Percentiles rank a stretch among this genome's conserved stretches.
These are phyloP conservation scores for Pagrus major DNA, from an alignment of 2,113 vertebrate species.

Conservation along the genomic window DNA sequence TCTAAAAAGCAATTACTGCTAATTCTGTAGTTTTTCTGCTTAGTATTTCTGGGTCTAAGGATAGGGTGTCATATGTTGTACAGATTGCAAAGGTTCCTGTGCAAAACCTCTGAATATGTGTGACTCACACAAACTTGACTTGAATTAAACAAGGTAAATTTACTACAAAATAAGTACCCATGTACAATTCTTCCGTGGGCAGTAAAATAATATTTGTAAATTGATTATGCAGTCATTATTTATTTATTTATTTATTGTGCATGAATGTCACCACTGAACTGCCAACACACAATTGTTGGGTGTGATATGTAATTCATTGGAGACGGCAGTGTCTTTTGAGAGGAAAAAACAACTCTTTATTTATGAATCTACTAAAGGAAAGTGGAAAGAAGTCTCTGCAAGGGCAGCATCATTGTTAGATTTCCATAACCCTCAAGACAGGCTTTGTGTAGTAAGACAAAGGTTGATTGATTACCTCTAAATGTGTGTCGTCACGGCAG, in stretches of 20 bases:
- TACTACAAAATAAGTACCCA: background rate
- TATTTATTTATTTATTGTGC: conserved; percentile 1
- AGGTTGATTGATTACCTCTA: conserved; percentile 85
- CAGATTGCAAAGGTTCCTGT: background rate
- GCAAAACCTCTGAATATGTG: background rate
- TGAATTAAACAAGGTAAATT: background rate
- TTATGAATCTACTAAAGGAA: conserved; percentile 58
- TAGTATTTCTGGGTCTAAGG: background rate
- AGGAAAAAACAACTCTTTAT: conserved; percentile 59
- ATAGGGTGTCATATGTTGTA: background rate
- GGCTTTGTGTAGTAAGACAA: conserved; percentile 81
- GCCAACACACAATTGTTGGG: background rate
- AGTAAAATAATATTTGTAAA: background rate
- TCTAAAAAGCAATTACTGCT: background rate
- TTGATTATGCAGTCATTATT: background rate
- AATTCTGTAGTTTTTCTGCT: background rate
- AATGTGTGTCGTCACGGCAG: conserved; percentile 76
- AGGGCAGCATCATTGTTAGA: conserved; percentile 72
- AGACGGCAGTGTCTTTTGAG: conserved; percentile 10
- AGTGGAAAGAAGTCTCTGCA: conserved; percentile 51
- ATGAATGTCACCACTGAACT: background rate
- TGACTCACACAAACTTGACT: background rate
- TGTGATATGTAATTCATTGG: background rate
- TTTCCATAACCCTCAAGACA: conserved; percentile 81
- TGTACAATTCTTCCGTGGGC: background rate